Evolutionary conservation across 1,140 invertebrate species (phyloP).

Genomic region (Drosophila quadrilineata): DNA sequence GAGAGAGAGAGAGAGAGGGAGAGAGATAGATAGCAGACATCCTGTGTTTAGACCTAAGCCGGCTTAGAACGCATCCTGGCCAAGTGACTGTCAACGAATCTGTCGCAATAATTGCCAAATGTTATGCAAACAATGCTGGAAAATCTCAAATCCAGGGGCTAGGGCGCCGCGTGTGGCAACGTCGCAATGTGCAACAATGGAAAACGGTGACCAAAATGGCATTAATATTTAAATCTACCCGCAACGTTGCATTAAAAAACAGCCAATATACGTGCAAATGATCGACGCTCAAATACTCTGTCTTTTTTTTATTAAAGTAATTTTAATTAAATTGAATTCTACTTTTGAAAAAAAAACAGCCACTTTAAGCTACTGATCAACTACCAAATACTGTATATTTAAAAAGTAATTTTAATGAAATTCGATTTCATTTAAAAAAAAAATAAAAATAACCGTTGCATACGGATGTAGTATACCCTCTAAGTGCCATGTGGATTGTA

Average conservation of each 20-base stretch:
- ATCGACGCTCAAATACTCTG: conserved; percentile 11
- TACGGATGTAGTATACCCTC: not conserved
- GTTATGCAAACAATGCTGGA: conserved; percentile 75
- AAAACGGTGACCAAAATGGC: conserved; percentile 20
- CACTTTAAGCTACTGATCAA: too few species aligned
- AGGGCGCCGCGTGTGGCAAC: conserved; percentile 67
- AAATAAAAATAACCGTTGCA: not conserved
- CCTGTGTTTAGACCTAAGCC: conserved; percentile 53
- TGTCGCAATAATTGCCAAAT: conserved; percentile 78
- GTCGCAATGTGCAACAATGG: conserved; percentile 24
- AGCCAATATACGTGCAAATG: not conserved
- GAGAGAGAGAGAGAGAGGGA: not conserved
- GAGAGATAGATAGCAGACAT: conserved; percentile 4
- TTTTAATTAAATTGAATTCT: not conserved
- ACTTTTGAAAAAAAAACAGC: not conserved
- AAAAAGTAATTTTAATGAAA: not conserved
- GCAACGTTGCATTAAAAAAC: conserved; percentile 7
- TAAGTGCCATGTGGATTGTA: not conserved
- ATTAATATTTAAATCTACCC: conserved; percentile 76
- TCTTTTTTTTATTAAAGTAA: not conserved
- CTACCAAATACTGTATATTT: too few species aligned
- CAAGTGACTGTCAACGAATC: conserved; percentile 62
- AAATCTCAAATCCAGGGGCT: conserved; percentile 55
- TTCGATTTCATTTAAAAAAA: not conserved
- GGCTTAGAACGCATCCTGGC: conserved; percentile 59